Conservation (phyloP, 2,797 vertebrate species). For the Darevskia nairensis region DNA sequence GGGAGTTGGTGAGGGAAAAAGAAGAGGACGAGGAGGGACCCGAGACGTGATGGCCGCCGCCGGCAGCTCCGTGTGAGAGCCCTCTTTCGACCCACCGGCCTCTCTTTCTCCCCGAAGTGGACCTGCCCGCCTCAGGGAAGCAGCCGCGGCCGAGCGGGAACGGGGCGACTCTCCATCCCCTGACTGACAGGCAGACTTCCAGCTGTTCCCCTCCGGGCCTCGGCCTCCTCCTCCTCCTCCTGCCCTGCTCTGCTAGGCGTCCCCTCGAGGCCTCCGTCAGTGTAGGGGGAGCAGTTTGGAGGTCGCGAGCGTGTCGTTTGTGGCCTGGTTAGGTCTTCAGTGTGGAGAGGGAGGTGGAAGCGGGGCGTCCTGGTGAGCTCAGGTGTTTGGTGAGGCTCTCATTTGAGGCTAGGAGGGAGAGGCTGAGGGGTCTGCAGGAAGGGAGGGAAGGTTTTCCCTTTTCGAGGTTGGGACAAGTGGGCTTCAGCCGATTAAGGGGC, state of each 20-base stretch:
- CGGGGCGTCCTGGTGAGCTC: not conserved
- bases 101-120: conserved; percentile 22
- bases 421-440: not conserved
- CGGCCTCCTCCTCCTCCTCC: not conserved
- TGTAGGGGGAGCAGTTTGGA: not conserved
- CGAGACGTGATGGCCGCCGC: conserved; percentile 58
- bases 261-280: not conserved
- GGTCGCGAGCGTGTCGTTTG: not conserved
- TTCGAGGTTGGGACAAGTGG: not conserved
- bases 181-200: not conserved
- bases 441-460: not conserved
- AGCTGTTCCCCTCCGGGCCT: not conserved
- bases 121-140: conserved; percentile 23
- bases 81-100: not conserved
- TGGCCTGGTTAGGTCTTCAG: not conserved
- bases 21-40: conserved; percentile 27
- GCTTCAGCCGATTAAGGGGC: not conserved
- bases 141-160: not conserved
- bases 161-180: not conserved
- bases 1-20: not conserved
- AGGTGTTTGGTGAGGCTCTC: not conserved
- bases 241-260: no score
- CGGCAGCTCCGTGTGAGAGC: conserved; percentile 28
- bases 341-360: not conserved
- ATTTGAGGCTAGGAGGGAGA: not conserved